These are phyloP conservation scores for Bubo scandiacus DNA, from an alignment of 2,113 vertebrate genomes.

Conservation along the genomic window DNA sequence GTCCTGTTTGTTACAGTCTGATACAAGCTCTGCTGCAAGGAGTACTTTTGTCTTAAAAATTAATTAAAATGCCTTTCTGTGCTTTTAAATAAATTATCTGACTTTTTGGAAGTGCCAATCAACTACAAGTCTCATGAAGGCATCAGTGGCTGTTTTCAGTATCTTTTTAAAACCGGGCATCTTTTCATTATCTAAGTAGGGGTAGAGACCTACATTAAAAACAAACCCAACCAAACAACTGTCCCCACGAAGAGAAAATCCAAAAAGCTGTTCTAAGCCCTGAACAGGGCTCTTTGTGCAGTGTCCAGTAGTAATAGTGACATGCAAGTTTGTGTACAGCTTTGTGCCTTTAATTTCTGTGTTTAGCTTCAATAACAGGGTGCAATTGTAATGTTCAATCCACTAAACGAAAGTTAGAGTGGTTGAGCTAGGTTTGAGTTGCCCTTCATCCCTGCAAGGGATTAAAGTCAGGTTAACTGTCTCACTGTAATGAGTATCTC, in stretches of 20 bases:
- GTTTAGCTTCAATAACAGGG: background rate
- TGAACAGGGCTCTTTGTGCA: background rate
- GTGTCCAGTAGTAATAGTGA: background rate
- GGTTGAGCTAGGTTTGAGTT: background rate
- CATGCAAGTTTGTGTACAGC: background rate
- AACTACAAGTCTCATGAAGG: background rate
- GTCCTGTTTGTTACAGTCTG: background rate
- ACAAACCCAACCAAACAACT: background rate
- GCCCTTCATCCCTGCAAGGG: background rate
- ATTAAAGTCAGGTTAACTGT: background rate
- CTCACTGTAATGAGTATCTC: background rate
- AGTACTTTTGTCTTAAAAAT: background rate
- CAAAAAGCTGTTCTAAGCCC: background rate
- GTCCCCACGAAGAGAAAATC: background rate
- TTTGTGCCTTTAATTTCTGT: background rate
- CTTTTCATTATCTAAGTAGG: background rate
- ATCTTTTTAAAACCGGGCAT: background rate
- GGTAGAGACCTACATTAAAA: background rate
- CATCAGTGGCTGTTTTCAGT: background rate
- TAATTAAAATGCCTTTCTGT: background rate
- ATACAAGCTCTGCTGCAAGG: background rate
- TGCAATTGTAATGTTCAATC: background rate
- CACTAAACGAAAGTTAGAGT: background rate
- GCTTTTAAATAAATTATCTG: background rate
- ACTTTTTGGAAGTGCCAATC: background rate